A percentile compares a stretch with the other conserved stretches of the same genome.
Evolutionary conservation across 2,113 vertebrate species (phyloP).

Genomic region (Mionectes macconnelli): DNA sequence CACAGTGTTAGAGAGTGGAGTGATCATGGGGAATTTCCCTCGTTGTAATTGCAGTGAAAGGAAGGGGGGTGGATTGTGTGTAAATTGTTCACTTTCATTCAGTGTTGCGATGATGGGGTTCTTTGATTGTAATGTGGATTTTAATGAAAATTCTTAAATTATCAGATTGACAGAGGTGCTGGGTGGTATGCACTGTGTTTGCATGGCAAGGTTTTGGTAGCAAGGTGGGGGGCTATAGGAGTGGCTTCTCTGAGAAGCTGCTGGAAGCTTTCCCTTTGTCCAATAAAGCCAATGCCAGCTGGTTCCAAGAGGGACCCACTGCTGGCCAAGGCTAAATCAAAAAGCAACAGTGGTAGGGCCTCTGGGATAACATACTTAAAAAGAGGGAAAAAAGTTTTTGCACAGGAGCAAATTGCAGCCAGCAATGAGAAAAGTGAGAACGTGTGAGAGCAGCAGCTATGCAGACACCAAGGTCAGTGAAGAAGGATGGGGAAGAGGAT

Average conservation of each 20-base stretch:
- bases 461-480: background rate
- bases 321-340: background rate
- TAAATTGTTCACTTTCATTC: background rate
- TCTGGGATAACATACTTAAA: background rate
- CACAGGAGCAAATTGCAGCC: background rate
- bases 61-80: background rate
- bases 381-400: background rate
- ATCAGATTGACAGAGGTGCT: background rate
- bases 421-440: background rate
- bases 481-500: background rate
- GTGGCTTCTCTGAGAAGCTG: background rate
- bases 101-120: background rate
- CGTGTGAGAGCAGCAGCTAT: background rate
- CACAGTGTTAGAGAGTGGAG: background rate
- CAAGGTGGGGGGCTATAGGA: background rate
- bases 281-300: background rate
- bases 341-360: background rate
- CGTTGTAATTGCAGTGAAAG: background rate
- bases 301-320: background rate
- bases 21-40: background rate
- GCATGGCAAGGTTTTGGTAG: background rate
- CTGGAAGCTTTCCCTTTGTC: background rate
- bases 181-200: background rate
- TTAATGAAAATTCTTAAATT: background rate
- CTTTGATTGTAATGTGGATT: background rate